Percentiles rank a stretch among this genome's conserved stretches.
Conservation (phyloP, 2,888 invertebrate genomes). For the Tiliacea aurago region DNA sequence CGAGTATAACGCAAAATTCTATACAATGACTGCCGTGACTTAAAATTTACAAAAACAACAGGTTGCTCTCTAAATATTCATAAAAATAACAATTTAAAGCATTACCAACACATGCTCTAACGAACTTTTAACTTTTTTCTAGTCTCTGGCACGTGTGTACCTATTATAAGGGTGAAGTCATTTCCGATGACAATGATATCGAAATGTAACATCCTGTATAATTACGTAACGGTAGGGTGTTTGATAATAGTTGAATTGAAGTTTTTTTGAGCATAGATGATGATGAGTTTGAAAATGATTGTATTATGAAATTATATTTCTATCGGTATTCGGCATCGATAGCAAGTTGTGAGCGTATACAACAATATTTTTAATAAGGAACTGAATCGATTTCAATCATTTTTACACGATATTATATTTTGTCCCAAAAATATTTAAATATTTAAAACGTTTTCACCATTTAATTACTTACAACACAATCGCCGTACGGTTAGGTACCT, state of each 20-base stretch:
- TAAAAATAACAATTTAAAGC: constrained; percentile 40
- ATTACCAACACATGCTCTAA: constrained; percentile 62
- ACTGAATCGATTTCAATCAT: no score
- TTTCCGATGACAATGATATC: constrained; percentile 88
- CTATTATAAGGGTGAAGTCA: constrained; percentile 84
- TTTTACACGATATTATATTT: no score
- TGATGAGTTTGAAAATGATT: constrained; percentile 31
- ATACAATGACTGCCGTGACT: neutral
- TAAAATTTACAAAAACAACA: constrained; percentile 13
- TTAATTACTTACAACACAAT: no score
- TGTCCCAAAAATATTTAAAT: no score
- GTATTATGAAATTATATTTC: neutral
- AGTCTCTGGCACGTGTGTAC: constrained; percentile 77
- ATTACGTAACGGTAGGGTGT: constrained; percentile 58
- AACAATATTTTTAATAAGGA: no score
- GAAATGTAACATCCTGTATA: constrained; percentile 73
- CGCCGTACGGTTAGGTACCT: no score
- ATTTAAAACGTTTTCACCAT: no score
- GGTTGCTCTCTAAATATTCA: constrained; percentile 49
- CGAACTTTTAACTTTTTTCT: constrained; percentile 68
- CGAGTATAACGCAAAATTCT: neutral
- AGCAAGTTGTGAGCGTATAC: neutral
- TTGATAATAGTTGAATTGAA: constrained; percentile 30
- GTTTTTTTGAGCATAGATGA: constrained; percentile 10
- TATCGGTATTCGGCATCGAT: neutral